Evolutionary conservation across 2,888 invertebrate genomes (phyloP).

Genomic region (Callimorpha dominula): DNA sequence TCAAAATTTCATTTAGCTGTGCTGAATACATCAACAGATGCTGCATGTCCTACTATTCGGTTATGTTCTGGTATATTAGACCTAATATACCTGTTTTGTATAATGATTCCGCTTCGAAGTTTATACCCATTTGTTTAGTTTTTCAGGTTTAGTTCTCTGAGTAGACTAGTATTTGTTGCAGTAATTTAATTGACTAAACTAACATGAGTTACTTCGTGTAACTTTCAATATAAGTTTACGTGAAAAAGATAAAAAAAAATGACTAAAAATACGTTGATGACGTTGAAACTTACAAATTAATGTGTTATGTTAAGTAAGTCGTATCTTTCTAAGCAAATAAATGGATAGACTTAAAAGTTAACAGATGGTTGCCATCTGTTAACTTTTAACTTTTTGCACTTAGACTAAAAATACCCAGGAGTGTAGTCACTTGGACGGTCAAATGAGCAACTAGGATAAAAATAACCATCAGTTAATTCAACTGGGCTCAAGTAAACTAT

Average conservation of each 20-base stretch:
- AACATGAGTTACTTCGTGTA: not conserved
- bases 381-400: too few species aligned
- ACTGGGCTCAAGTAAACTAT: too few species aligned
- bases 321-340: too few species aligned
- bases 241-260: too few species aligned
- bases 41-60: not conserved
- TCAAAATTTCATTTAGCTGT: too few species aligned
- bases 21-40: too few species aligned
- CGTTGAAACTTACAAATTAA: not conserved
- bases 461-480: too few species aligned
- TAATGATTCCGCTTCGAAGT: not conserved
- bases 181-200: not conserved
- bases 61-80: not conserved
- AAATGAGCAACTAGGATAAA: too few species aligned
- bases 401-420: not conserved
- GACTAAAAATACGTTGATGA: too few species aligned
- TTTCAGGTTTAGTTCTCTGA: not conserved
- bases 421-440: not conserved
- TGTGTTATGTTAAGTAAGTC: too few species aligned
- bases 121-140: not conserved
- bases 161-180: not conserved
- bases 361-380: not conserved
- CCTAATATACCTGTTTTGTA: not conserved
- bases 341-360: not conserved
- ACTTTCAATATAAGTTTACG: too few species aligned